phyloP scores from a whole-genome alignment of 2,113 vertebrate species.

The Psophia crepitans region DNA sequence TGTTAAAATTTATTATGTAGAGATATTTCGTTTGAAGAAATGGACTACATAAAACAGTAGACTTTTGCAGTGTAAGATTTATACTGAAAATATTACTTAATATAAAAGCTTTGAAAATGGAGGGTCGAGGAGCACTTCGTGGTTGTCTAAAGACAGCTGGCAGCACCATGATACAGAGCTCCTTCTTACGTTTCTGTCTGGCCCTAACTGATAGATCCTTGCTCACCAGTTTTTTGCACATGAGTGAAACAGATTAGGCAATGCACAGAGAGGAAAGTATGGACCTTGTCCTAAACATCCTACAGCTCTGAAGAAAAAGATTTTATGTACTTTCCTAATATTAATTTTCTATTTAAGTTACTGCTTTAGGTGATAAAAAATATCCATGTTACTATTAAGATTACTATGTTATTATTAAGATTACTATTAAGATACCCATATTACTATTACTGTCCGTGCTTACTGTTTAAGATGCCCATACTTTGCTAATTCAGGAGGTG shows the following conservation, averaged over 20 bases:
- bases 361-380: not conserved
- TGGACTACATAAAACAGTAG: not conserved
- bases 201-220: not conserved
- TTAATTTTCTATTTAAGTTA: not conserved
- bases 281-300: not conserved
- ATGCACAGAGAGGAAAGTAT: not conserved
- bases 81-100: not conserved
- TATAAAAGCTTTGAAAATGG: not conserved
- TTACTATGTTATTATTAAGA: not conserved
- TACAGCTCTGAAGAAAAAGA: not conserved
- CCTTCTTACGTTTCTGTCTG: not conserved
- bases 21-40: not conserved
- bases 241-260: not conserved
- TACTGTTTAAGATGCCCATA: not conserved
- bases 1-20: not conserved
- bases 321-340: not conserved
- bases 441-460: not conserved
- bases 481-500: not conserved
- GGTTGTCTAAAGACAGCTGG: not conserved
- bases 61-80: not conserved
- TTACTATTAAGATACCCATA: not conserved
- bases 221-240: not conserved
- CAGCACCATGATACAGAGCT: not conserved
- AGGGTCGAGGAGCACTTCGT: not conserved
- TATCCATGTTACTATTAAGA: not conserved